Evolutionary conservation across 2,113 vertebrate genomes (phyloP), one percentile per base, ranked within the genome.

Genomic region (Sturnira hondurensis): DNA sequence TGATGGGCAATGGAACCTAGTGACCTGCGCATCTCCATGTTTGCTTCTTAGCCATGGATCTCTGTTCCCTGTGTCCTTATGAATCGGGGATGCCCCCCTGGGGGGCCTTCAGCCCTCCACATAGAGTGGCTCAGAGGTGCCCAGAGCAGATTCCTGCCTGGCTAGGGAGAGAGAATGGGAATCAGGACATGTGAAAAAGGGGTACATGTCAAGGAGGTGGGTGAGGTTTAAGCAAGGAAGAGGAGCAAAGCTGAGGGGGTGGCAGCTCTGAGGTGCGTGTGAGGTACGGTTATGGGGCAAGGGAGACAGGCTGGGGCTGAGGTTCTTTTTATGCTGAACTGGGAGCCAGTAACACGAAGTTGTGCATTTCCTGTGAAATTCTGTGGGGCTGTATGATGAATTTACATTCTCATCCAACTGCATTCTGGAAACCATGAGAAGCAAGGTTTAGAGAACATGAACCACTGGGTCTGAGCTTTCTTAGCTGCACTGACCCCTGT

Each of bases 61-160:
- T 63, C 41, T 1, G 4, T 19, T 36, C 28, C 19, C 0, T 3
- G 20, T 4, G 41, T 52, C 16, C 26, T 41, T 24, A 61, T 19
- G 33, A 15, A 36, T 36, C 0, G 2, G 65, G 84, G 26, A 41
- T 15, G 24, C 17, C 43, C 43, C 6, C 6, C 0, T 7, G 26
- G 7, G 31, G 22, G 17, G 13, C 38, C 28, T 38, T 50, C 31
- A 3, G 24, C 31, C 2, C 9, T 74, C 7, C 45, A 7, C 5
- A 28, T 3, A 38, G 41, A 43, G 13, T 67, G 26, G 41, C 54
- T 16, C 15, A 7, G 36, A 71, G 65, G 28, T 8, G 16, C 22
- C 26, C 56, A 54, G 71, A 56, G 36, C 9, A 20, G 63, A 56
- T n/a, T 36, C 67, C 70, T 45, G 36, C 22, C 33, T 74, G 50